phyloP scores from a whole-genome alignment of 1,140 invertebrate genomes.

The Plutomurus gul region DNA sequence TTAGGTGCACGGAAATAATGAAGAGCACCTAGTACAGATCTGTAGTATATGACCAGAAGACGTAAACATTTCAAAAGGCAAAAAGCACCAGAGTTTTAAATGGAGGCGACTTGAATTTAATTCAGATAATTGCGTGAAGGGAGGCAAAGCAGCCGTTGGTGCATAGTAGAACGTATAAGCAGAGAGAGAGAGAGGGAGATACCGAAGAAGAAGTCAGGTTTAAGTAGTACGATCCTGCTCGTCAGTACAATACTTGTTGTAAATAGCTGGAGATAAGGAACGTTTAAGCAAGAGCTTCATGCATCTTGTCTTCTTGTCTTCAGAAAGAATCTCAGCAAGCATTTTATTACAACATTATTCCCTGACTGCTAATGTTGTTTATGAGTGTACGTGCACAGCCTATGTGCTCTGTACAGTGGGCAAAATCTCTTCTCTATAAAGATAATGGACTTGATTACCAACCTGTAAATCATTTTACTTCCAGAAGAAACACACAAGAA shows the following conservation, averaged over 20 bases:
- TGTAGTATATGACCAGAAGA: too few species aligned
- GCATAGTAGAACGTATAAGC: neutral
- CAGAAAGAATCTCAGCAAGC: neutral
- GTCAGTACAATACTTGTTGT: too few species aligned
- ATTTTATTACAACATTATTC: neutral
- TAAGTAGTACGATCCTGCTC: too few species aligned
- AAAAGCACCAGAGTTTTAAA: too few species aligned
- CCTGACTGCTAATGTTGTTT: neutral
- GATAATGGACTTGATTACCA: neutral
- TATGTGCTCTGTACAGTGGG: neutral
- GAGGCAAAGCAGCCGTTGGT: neutral
- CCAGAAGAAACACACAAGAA: neutral
- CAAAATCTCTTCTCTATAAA: neutral
- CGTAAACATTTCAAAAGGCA: too few species aligned
- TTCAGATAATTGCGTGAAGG: constrained; percentile 7
- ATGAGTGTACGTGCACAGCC: neutral
- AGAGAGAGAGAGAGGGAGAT: too few species aligned
- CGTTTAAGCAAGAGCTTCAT: too few species aligned
- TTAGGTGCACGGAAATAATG: too few species aligned
- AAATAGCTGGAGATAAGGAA: too few species aligned
- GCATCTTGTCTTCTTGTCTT: neutral
- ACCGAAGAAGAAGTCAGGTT: too few species aligned
- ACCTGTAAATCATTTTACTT: neutral
- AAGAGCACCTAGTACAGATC: too few species aligned
- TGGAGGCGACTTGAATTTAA: neutral